Base-by-base conservation (phyloP, 2,888 invertebrate genomes). In the Agriotes lineatus region DNA sequence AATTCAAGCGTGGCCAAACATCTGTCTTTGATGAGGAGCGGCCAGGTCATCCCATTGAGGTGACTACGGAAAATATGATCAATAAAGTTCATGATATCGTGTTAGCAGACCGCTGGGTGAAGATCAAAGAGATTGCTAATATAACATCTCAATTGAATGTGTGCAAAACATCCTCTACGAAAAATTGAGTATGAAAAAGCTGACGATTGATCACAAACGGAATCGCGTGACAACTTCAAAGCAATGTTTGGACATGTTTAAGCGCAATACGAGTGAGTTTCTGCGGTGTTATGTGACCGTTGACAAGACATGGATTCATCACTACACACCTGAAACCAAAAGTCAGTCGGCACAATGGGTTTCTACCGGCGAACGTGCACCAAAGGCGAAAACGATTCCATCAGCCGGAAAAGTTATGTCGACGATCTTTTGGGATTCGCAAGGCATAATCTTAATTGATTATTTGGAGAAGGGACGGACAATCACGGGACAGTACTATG, bases 181-280 rank as follows among this genome's bases (percentile, higher is more conserved):
- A 30, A 30, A 30, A 30, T 30, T 30, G 30, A 9, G 30, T 9
- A 9, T 30, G n/a, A n/a, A n/a, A n/a, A n/a, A n/a, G n/a, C n/a
- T n/a, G n/a, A n/a, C n/a, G n/a, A n/a, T n/a, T 39, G 66, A 62
- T 39, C 57, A 71, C 25, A 69, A 63, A 30, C 63, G 42, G n/a
- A 68, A 42, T 19, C 67, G 59, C 19, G 39, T 70, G 67, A 57
- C 39, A 14, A 44, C 35, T 61, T 66, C 48, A 19, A 39, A 44
- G 56, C 37, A 39, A 14, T 25, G 61, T 60, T 61, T 69, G 59
- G 61, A 50, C 52, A 42, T 50, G 14, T 65, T 52, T 20, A 33
- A 58, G 25, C 45, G 52, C n/a, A 48, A 62, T 60, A 2, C 20
- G 30, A 42, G 33, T n/a, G 54, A 64, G 14, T 66, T 66, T 66